Conservation (phyloP, 30 jellyfish, hydroid and myxozoan species). For the Aurelia aurita region DNA sequence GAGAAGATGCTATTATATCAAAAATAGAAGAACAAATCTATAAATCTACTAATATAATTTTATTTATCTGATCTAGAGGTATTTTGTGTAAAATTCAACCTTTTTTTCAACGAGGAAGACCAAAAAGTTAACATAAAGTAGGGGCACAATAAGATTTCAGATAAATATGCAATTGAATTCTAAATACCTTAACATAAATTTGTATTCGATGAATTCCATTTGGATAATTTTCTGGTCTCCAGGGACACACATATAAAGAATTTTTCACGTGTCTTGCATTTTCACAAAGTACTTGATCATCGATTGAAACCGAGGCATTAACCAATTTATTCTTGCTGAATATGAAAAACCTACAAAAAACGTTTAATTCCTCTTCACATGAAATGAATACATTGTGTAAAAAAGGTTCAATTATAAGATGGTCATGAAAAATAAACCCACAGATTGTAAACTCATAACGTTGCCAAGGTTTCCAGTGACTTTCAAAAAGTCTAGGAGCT, state of each 20-base stretch:
- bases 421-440: no score
- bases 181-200: conserved; percentile 49
- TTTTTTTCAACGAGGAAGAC: background rate
- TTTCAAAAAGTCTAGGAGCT: no score
- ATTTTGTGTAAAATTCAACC: no score
- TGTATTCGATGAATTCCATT: conserved; percentile 63
- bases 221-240: conserved; percentile 70
- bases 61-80: no score
- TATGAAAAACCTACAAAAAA: conserved; percentile 74
- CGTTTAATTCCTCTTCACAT: background rate
- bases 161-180: background rate
- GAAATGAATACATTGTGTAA: background rate
- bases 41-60: no score
- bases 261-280: conserved; percentile 51
- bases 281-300: conserved; percentile 59
- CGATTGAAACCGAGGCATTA: conserved; percentile 45
- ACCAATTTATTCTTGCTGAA: conserved; percentile 11
- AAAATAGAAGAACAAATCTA: no score
- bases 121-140: no score
- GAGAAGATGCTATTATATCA: no score
- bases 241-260: conserved; percentile 73
- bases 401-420: no score
- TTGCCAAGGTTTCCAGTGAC: no score
- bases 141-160: no score
- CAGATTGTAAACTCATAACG: no score